Percentiles rank a stretch among this genome's conserved stretches.
Evolutionary conservation across 2,888 invertebrate species (phyloP).

Genomic region (Octonoba sinensis): DNA sequence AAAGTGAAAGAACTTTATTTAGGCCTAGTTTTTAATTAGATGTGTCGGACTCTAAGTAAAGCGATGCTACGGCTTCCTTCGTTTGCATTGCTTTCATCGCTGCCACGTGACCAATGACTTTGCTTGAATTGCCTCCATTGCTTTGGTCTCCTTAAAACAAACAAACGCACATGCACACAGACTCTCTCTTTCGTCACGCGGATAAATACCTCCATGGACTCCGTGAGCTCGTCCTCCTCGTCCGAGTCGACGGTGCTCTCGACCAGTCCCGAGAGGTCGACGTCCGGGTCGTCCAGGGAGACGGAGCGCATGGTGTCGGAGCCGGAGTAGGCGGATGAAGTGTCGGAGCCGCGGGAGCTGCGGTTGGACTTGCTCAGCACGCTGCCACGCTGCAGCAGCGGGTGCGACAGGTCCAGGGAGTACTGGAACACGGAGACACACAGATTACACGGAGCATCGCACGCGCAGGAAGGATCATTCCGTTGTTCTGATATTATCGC

Average conservation of each 20-base stretch:
- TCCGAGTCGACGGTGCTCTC: slow-evolving; percentile 97
- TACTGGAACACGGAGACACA: slow-evolving; percentile 28
- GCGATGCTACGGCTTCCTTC: too few relatives aligned
- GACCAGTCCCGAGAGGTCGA: slow-evolving; percentile 91
- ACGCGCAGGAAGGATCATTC: too few relatives aligned
- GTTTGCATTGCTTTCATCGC: too few relatives aligned
- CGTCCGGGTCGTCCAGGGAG: slow-evolving; percentile 78
- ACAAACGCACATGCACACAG: too few relatives aligned
- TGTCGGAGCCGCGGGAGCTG: slow-evolving; percentile 90
- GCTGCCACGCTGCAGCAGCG: slow-evolving; percentile 74
- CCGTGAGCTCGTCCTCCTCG: slow-evolving; percentile 87
- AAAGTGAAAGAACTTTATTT: too few relatives aligned
- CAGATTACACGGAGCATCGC: background rate
- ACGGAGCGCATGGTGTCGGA: slow-evolving; percentile 93
- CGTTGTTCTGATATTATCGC: background rate
- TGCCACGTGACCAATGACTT: too few relatives aligned
- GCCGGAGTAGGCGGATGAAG: slow-evolving; percentile 95
- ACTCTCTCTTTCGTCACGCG: too few relatives aligned
- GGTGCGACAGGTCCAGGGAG: slow-evolving; percentile 58
- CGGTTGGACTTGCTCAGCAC: slow-evolving; percentile 81
- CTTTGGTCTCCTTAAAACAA: too few relatives aligned
- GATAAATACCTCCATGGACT: slow-evolving; percentile 72
- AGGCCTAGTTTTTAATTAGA: too few relatives aligned
- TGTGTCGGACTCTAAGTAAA: too few relatives aligned
- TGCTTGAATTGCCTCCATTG: too few relatives aligned